Evolutionary conservation across 2,888 invertebrate genomes (phyloP).

Genomic region (Pyrgus malvae): DNA sequence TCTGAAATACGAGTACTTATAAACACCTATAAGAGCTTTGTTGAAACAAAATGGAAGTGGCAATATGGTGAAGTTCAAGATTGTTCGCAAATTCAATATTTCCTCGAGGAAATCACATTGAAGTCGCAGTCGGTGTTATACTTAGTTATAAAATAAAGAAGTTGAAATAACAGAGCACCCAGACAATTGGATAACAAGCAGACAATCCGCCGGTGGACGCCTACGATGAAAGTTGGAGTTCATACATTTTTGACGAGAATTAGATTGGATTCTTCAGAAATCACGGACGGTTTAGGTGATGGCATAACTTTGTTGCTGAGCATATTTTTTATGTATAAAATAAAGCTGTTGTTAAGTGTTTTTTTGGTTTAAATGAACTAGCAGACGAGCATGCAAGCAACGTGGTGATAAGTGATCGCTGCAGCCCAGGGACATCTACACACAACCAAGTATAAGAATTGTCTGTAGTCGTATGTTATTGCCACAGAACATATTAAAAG

Average conservation of each 20-base stretch:
- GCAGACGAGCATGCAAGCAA: too few relatives aligned
- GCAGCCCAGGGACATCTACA: too few relatives aligned
- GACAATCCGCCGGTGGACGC: slow-evolving; percentile 2
- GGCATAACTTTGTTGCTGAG: too few relatives aligned
- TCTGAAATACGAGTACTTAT: not conserved
- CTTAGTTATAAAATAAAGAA: slow-evolving; percentile 2
- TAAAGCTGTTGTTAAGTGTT: too few relatives aligned
- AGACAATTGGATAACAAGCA: slow-evolving; percentile 14
- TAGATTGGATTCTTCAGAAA: not conserved
- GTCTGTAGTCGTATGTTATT: too few relatives aligned
- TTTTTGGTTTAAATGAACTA: too few relatives aligned
- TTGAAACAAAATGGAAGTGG: not conserved
- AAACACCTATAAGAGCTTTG: too few relatives aligned
- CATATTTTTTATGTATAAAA: too few relatives aligned
- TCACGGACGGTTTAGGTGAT: not conserved
- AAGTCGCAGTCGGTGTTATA: not conserved
- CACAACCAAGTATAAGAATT: too few relatives aligned
- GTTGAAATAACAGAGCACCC: slow-evolving; percentile 5
- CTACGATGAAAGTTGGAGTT: not conserved
- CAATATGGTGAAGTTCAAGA: not conserved
- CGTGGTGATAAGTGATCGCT: too few relatives aligned
- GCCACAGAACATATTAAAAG: too few relatives aligned
- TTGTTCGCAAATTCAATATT: slow-evolving; percentile 2
- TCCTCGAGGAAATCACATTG: slow-evolving; percentile 4
- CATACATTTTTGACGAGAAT: slow-evolving; percentile 5